Evolutionary conservation across 2,113 vertebrate genomes (phyloP), one percentile per base, ranked within the genome.

Genomic region (Grus americana): DNA sequence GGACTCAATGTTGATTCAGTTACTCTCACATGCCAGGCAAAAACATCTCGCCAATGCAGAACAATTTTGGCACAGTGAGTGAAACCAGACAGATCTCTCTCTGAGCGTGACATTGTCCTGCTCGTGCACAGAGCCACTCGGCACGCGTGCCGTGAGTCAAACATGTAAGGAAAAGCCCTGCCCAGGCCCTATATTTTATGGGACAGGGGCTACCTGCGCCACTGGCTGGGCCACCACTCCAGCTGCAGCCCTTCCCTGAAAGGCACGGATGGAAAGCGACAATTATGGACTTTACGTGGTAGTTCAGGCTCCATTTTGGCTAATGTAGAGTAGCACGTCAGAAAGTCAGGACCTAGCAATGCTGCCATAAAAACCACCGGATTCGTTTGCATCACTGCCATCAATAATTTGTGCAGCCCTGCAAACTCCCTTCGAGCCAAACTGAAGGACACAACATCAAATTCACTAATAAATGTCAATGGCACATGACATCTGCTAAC

Each of bases 91-190:
- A 52, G 49, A 46, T 72, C 34, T 38, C 66, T 75, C 75, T 90
- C 32, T 15, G 19, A 3, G 2, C 0, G 0, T 36, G 54, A 11
- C 6, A 13, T 10, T 20, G 24, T 55, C 32, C 57, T 63, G 11
- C 22, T 47, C 26, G 12, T 12, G 20, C 52, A 58, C 30, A 81
- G 42, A 61, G 30, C 5, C 67, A 27, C 55, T 32, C 5, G 9
- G 24, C 30, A 54, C 2, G 0, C 1, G 5, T 67, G 55, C 16
- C 2, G 1, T 7, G 19, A 50, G 11, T 38, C 57, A 88, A 50
- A 57, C 10, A 9, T 0, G 0, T 23, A 23, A 55, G 20, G 30
- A 88, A 90, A 79, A 52, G 12, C 20, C 19, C 16, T 85, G n/a
- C 11, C 27, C 23, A 54, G 30, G 12, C 10, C 11, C 12, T 23